phyloP scores from a whole-genome alignment of 1,140 invertebrate genomes.

The Drosophila repletoides region DNA sequence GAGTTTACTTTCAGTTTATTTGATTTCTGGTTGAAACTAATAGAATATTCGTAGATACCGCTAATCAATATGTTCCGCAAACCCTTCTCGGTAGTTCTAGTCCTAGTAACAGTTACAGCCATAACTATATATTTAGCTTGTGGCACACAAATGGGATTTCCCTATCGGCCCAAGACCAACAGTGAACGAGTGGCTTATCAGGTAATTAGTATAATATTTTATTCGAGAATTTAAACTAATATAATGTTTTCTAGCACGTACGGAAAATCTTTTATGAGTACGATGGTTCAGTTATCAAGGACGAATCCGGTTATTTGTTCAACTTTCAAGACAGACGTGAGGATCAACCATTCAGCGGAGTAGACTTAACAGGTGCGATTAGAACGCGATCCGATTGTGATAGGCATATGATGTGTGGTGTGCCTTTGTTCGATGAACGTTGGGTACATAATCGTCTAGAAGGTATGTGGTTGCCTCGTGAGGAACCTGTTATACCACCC shows the following conservation, averaged over 20 bases:
- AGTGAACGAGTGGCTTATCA: constrained; percentile 86
- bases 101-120: constrained; percentile 82
- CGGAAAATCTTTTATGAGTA: constrained; percentile 84
- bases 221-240: not conserved
- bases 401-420: constrained; percentile 87
- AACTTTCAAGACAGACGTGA: constrained; percentile 88
- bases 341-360: constrained; percentile 83
- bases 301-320: constrained; percentile 87
- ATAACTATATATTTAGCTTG: constrained; percentile 84
- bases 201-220: constrained; percentile 83
- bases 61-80: constrained; percentile 45
- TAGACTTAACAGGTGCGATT: constrained; percentile 83
- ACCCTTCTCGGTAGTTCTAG: constrained; percentile 18
- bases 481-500: constrained; percentile 9
- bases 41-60: not conserved
- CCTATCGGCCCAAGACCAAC: constrained; percentile 87
- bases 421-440: constrained; percentile 87
- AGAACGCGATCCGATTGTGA: constrained; percentile 85
- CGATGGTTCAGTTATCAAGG: constrained; percentile 83
- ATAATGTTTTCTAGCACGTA: constrained; percentile 83
- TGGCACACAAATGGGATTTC: constrained; percentile 88
- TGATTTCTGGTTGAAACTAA: not conserved
- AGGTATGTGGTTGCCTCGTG: constrained; percentile 33
- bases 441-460: constrained; percentile 4
- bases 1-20: not conserved